phyloP scores from a whole-genome alignment of 1,140 invertebrate species.

The Drosophila aff. region DNA sequence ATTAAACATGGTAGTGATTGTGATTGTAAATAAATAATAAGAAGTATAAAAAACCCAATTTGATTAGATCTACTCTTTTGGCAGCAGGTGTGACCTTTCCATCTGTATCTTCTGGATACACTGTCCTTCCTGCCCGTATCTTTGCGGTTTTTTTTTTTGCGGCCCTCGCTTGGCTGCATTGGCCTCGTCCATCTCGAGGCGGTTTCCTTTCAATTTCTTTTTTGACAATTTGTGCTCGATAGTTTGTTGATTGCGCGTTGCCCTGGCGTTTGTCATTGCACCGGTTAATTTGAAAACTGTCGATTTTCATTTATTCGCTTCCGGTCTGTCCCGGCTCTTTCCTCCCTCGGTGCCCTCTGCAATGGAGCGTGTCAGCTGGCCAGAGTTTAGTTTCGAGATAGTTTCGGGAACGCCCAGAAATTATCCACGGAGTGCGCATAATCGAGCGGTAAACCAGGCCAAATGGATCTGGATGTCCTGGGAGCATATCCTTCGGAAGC shows the following conservation, averaged over 20 bases:
- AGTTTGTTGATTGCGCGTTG: constrained; percentile 36
- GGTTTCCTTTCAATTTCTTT: constrained; percentile 16
- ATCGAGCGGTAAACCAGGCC: constrained; percentile 73
- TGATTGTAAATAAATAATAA: neutral
- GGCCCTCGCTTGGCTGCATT: constrained; percentile 53
- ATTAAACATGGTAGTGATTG: neutral
- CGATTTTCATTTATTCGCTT: constrained; percentile 77
- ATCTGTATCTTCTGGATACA: constrained; percentile 9
- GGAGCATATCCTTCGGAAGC: constrained; percentile 27
- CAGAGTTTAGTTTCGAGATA: constrained; percentile 39
- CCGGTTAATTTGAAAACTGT: constrained; percentile 77
- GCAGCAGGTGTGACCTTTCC: constrained; percentile 10
- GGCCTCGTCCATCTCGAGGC: neutral
- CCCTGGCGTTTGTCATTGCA: constrained; percentile 59
- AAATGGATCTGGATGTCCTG: constrained; percentile 46
- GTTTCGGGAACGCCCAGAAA: constrained; percentile 50
- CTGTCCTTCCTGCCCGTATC: constrained; percentile 16
- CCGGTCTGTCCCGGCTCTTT: constrained; percentile 45
- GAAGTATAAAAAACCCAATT: neutral
- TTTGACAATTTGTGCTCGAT: constrained; percentile 64
- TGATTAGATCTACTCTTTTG: constrained; percentile 3
- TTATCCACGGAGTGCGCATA: constrained; percentile 59
- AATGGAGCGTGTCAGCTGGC: constrained; percentile 67
- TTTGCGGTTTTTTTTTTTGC: constrained; percentile 58
- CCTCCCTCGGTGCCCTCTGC: neutral